Evolutionary conservation across 2,888 invertebrate species (phyloP).

Genomic region (Melolontha melolontha): DNA sequence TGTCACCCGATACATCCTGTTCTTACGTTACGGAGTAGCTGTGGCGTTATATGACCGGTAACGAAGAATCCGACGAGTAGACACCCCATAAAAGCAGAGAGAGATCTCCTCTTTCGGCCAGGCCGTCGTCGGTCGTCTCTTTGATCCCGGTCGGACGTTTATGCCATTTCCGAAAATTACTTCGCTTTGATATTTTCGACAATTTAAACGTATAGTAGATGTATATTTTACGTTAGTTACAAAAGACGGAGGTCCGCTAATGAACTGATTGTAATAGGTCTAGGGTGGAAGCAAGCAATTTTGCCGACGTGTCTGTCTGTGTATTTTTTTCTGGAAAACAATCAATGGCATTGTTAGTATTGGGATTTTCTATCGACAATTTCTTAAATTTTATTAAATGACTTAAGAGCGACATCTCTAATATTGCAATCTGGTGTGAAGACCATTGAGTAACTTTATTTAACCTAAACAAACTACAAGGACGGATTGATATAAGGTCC

Average conservation of each 20-base stretch:
- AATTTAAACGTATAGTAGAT: not conserved
- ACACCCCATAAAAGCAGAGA: slow-evolving; percentile 30
- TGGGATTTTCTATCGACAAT: no score
- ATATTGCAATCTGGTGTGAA: no score
- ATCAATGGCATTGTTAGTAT: no score
- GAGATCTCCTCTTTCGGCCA: slow-evolving; percentile 43
- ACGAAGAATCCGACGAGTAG: slow-evolving; percentile 43
- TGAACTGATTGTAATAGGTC: slow-evolving; percentile 9
- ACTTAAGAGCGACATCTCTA: no score
- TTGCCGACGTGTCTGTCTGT: no score
- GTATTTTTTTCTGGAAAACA: no score
- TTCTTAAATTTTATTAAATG: no score
- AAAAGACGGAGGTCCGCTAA: not conserved
- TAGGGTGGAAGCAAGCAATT: not conserved
- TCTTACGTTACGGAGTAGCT: slow-evolving; percentile 45
- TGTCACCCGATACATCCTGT: slow-evolving; percentile 51
- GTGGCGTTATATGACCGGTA: slow-evolving; percentile 47
- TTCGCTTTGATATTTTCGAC: slow-evolving; percentile 25
- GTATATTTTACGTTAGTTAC: not conserved
- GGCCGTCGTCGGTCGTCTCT: slow-evolving; percentile 21
- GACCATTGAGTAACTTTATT: no score
- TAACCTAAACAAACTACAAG: no score
- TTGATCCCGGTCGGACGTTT: slow-evolving; percentile 33
- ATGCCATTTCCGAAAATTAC: slow-evolving; percentile 28
- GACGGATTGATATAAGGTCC: no score